A percentile compares a stretch with the other conserved stretches of the same genome.
Conservation (phyloP, 2,113 vertebrate genomes). For the Pedetes capensis region DNA sequence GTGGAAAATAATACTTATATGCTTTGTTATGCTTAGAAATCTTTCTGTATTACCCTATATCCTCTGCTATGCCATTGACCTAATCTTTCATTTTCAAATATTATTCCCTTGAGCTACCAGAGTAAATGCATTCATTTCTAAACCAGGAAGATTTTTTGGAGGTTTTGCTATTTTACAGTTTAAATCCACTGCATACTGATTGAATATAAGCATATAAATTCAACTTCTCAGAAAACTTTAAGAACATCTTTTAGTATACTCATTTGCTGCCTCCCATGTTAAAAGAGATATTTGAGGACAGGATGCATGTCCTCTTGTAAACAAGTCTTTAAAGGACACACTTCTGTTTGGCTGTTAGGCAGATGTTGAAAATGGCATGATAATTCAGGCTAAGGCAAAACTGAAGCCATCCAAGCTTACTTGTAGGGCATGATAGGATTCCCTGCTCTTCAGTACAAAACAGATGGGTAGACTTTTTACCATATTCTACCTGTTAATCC, state of each 20-base stretch:
- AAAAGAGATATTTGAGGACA: neutral
- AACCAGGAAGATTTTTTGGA: neutral
- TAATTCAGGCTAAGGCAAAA: neutral
- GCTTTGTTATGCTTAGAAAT: neutral
- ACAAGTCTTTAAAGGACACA: neutral
- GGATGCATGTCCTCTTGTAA: neutral
- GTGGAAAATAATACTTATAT: neutral
- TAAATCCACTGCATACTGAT: neutral
- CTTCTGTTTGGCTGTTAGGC: neutral
- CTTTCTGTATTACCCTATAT: neutral
- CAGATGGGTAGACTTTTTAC: neutral
- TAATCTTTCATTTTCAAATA: neutral
- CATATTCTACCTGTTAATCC: neutral
- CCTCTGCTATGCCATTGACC: neutral
- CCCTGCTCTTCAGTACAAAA: neutral
- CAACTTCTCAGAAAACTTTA: neutral
- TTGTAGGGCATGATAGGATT: neutral
- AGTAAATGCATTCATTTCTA: neutral
- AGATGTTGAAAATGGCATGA: neutral
- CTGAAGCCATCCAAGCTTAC: neutral
- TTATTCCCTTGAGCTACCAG: neutral
- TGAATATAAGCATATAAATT: rapidly evolving
- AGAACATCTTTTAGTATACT: neutral
- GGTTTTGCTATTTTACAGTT: neutral
- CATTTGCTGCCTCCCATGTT: neutral